phyloP scores from a whole-genome alignment of 2,888 invertebrate genomes.

The Norana najaformis region DNA sequence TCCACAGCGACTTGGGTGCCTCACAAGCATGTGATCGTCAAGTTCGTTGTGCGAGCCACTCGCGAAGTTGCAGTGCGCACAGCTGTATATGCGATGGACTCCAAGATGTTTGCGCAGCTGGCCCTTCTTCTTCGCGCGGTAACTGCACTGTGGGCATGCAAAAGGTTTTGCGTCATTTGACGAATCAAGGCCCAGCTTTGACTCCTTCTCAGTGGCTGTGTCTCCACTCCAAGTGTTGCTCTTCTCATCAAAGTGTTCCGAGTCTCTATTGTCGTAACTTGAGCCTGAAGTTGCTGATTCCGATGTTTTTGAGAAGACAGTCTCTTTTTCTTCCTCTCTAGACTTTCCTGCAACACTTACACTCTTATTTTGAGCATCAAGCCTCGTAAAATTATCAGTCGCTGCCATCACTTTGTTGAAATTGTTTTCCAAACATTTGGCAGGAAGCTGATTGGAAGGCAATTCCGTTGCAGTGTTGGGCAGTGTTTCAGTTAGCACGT shows the following conservation, averaged over 20 bases:
- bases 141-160: constrained; percentile 51
- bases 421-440: not conserved
- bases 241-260: not conserved
- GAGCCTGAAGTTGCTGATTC: not conserved
- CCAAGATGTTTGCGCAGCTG: constrained; percentile 55
- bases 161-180: constrained; percentile 31
- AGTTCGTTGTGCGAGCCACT: constrained; percentile 49
- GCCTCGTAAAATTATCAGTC: not conserved
- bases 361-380: not conserved
- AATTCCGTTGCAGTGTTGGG: not conserved
- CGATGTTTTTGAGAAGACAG: not conserved
- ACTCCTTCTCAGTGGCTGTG: not conserved
- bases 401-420: not conserved
- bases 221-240: not conserved
- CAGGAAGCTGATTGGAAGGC: not conserved
- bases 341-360: too few relatives aligned
- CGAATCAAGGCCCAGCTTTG: not conserved
- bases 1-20: constrained; percentile 55
- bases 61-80: constrained; percentile 53
- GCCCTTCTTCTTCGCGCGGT: constrained; percentile 54
- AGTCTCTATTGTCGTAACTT: not conserved
- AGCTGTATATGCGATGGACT: constrained; percentile 55
- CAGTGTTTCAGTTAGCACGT: not conserved
- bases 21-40: constrained; percentile 51
- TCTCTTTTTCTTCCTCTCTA: not conserved